Evolutionary conservation across 2,113 vertebrate genomes (phyloP).

Genomic region (Azemiops feae): DNA sequence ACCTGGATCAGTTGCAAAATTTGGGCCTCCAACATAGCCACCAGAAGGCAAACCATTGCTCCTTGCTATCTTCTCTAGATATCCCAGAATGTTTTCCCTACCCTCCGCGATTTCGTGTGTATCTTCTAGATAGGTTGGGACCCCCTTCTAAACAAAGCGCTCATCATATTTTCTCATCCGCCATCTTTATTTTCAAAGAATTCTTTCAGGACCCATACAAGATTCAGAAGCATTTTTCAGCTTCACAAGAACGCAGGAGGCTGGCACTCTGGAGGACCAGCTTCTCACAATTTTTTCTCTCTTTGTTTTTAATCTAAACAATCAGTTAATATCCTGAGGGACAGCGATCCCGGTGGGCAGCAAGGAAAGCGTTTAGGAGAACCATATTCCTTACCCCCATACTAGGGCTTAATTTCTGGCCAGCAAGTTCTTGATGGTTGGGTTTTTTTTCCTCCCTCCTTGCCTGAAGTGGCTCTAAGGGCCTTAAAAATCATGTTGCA

Average conservation of each 20-base stretch:
- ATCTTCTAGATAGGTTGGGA: background rate
- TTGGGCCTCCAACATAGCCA: too few species aligned
- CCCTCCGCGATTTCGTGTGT: background rate
- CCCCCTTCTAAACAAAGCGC: background rate
- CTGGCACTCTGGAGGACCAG: background rate
- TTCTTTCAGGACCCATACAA: background rate
- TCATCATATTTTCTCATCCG: background rate
- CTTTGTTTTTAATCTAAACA: background rate
- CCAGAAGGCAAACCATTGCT: too few species aligned
- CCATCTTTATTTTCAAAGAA: background rate
- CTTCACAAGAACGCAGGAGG: background rate
- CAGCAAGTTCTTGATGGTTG: background rate
- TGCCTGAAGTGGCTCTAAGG: background rate
- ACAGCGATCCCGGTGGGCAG: background rate
- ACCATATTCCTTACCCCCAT: background rate
- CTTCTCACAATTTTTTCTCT: background rate
- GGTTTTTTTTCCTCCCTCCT: background rate
- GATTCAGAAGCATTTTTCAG: background rate
- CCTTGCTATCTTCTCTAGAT: too few species aligned
- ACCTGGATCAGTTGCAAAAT: too few species aligned
- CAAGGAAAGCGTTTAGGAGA: background rate
- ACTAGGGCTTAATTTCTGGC: background rate
- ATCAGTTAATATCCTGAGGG: background rate
- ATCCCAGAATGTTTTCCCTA: too few species aligned
- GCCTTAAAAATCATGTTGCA: slow-evolving; percentile 26